phyloP scores from a whole-genome alignment of 1,140 invertebrate species.

The Diorhabda carinulata region DNA sequence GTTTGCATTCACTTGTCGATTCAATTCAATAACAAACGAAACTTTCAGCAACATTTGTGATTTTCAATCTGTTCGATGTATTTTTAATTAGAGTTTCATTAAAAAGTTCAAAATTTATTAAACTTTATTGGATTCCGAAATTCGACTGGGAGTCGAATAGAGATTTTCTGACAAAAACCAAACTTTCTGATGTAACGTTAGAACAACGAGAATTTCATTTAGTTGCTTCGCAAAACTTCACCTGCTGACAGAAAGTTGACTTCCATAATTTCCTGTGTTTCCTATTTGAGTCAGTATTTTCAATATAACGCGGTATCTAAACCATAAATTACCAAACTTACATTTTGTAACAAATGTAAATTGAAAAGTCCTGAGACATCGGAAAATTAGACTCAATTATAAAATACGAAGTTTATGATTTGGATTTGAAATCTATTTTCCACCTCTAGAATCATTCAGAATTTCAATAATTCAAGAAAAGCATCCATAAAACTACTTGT shows the following conservation, averaged over 20 bases:
- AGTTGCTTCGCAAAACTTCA: not conserved
- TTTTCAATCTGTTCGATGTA: not conserved
- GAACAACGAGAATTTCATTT: slow-evolving; percentile 2
- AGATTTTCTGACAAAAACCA: not conserved
- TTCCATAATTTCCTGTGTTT: slow-evolving; percentile 1
- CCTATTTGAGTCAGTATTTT: no score
- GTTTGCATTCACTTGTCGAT: not conserved
- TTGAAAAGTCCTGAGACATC: no score
- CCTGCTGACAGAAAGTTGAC: not conserved
- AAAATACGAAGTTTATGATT: no score
- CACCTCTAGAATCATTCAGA: no score
- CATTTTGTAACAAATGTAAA: no score
- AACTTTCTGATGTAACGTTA: not conserved
- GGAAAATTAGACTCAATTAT: no score
- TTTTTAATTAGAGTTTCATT: slow-evolving; percentile 3
- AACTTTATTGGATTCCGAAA: not conserved
- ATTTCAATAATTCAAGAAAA: no score
- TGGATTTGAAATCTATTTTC: no score
- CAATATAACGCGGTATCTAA: no score
- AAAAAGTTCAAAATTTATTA: slow-evolving; percentile 1
- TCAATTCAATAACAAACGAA: not conserved
- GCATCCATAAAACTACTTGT: no score
- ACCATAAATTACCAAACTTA: no score
- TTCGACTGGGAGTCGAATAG: not conserved
- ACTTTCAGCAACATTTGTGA: not conserved